Conservation (phyloP, 2,888 invertebrate species). For the Oeneis ivallda region DNA sequence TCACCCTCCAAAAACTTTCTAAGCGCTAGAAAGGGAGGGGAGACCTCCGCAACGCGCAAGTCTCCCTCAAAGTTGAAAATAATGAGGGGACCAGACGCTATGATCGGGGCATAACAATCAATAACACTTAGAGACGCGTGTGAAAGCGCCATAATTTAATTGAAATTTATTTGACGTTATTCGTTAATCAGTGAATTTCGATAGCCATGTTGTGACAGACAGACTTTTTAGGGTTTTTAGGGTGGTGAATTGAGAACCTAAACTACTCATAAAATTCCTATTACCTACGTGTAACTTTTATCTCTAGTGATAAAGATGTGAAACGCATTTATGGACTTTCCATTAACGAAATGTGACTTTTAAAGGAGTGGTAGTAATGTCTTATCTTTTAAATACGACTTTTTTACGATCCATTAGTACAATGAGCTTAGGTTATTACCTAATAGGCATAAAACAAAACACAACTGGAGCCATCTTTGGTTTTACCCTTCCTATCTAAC, state of each 20-base stretch:
- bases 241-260: neutral
- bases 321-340: conserved; percentile 5
- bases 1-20: conserved; percentile 46
- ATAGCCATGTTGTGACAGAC: neutral
- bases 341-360: conserved; percentile 18
- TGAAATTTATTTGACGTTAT: conserved; percentile 28
- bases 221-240: neutral
- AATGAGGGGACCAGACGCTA: conserved; percentile 42
- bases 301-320: neutral
- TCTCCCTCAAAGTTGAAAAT: conserved; percentile 52
- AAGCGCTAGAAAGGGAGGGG: conserved; percentile 48
- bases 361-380: neutral
- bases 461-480: neutral
- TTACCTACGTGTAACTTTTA: neutral
- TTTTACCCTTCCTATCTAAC: too few relatives aligned
- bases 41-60: conserved; percentile 63
- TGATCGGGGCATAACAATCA: conserved; percentile 57
- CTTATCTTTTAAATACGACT: neutral
- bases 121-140: conserved; percentile 51
- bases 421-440: neutral
- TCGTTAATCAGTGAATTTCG: too few relatives aligned
- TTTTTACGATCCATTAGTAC: conserved; percentile 8
- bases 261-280: neutral
- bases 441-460: neutral
- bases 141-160: conserved; percentile 38